Evolutionary conservation across 2,888 invertebrate genomes (phyloP).

Genomic region (Zelleria hepariella): DNA sequence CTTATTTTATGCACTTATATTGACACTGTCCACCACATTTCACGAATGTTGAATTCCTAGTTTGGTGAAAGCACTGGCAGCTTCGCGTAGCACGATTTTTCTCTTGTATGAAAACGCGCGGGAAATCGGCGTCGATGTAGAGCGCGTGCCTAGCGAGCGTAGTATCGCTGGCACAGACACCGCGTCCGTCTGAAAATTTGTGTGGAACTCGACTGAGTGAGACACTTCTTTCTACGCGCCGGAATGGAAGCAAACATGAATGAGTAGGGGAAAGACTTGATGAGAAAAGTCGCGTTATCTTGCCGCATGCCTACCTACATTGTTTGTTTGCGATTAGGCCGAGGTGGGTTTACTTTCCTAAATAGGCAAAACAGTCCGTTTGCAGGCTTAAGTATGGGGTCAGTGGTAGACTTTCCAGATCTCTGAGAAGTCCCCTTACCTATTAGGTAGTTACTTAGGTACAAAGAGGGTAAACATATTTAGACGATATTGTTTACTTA

Average conservation of each 20-base stretch:
- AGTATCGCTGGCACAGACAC: background rate
- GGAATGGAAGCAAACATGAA: background rate
- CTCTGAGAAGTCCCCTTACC: too few relatives aligned
- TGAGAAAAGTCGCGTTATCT: background rate
- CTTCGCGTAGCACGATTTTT: background rate
- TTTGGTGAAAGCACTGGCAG: background rate
- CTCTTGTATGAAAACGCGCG: background rate
- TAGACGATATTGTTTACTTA: too few relatives aligned
- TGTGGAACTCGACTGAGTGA: background rate
- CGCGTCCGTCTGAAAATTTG: background rate
- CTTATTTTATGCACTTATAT: background rate
- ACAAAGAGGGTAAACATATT: too few relatives aligned
- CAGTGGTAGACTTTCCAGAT: too few relatives aligned
- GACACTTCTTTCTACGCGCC: background rate
- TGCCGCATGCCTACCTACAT: background rate
- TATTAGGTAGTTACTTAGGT: too few relatives aligned
- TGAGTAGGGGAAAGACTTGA: background rate
- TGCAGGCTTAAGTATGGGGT: background rate
- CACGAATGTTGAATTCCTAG: background rate
- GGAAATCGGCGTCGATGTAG: background rate
- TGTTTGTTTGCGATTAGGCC: background rate
- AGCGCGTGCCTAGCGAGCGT: background rate
- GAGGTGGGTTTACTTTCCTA: background rate
- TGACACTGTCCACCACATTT: background rate
- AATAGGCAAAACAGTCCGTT: background rate